Base-by-base conservation (phyloP, 2,888 invertebrate genomes). In the Hirtodrosophila confusa region DNA sequence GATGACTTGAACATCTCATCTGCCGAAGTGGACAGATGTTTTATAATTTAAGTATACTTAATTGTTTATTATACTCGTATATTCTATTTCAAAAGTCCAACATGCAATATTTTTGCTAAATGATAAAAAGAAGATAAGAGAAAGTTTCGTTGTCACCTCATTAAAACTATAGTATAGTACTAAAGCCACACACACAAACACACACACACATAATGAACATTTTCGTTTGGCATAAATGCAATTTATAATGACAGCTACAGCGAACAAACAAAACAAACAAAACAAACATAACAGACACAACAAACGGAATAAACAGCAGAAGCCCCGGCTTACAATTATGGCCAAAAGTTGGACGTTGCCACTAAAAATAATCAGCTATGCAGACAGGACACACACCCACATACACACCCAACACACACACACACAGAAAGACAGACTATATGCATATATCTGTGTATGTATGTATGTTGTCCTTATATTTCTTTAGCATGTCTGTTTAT, bases 201-300 rank as follows among this genome's bases (percentile, higher is more conserved):
- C 17, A 17, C 17, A 17, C 17, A 17, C 17, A 17, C 17, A 17
- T 17, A 50, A 27, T 54, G 35, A 58, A 62, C 61, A 58, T 56
- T 75, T 72, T 67, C 57, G 67, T 55, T 72, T 51, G 67, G 66
- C 67, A 63, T 60, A 67, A 85, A 83, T 77, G 51, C 76, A 82
- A 82, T 86, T 86, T 86, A 83, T 82, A 80, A 80, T 82, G 80
- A 84, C 79, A 84, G 80, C 78, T 47, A 64, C 76, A 69, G 44
- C 65, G 51, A 58, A 65, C 56, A 61, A 65, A 53, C 54, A 55
- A 67, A 62, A 54, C 64, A 62, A 68, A 55, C 66, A 47, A 64
- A 41, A 69, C 51, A 55, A 48, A 39, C 24, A 51, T 48, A 57
- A 40, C 24, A 60, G 41, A 68, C 23, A 47, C 31, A 47, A 45